Evolutionary conservation across 1,140 invertebrate genomes (phyloP).

Genomic region (Bombus sylvicola): DNA sequence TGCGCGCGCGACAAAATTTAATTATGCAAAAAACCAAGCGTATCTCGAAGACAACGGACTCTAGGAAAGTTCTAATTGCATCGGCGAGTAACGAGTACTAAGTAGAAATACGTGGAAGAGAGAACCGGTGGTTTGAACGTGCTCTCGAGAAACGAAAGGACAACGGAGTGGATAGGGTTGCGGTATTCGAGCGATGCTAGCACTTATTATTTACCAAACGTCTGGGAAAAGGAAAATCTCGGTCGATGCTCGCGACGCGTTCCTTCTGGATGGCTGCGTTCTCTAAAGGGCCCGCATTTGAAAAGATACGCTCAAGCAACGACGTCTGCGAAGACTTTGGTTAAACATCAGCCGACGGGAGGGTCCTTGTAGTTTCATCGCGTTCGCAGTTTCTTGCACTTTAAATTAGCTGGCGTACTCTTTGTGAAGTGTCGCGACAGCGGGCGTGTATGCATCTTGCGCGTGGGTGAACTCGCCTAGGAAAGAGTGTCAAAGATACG

Average conservation of each 20-base stretch:
- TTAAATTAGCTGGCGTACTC: constrained; percentile 13
- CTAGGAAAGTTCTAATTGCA: background rate
- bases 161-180: background rate
- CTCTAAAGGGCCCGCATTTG: constrained; percentile 1
- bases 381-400: constrained; percentile 22
- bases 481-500: background rate
- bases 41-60: no score
- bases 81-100: background rate
- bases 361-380: constrained; percentile 21
- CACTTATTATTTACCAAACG: constrained; percentile 24
- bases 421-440: background rate
- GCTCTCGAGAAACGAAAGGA: background rate
- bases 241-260: background rate
- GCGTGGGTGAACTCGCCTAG: background rate
- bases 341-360: background rate
- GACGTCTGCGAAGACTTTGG: background rate
- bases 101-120: background rate
- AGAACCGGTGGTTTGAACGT: background rate
- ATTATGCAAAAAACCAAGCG: background rate
- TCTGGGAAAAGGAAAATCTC: background rate
- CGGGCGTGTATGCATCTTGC: background rate
- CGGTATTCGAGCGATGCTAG: background rate
- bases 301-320: constrained; percentile 4
- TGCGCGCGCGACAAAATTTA: background rate
- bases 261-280: background rate